Conservation (phyloP, 2,797 vertebrate species). For the Capromys pilorides region DNA sequence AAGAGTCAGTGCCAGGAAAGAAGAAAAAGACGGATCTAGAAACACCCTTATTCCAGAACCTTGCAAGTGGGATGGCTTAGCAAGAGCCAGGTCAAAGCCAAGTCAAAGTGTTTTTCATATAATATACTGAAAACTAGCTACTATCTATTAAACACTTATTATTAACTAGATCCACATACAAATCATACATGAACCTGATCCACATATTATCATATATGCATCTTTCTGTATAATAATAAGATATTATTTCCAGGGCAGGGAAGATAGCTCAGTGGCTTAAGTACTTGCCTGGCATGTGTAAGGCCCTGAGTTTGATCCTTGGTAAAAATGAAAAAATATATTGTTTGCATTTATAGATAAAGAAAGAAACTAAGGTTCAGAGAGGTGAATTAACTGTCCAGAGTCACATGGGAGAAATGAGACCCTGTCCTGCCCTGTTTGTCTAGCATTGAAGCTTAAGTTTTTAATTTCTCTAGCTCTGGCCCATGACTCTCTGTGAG, state of each 20-base stretch:
- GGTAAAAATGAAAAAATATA: neutral
- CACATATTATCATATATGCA: neutral
- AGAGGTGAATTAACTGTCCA: neutral
- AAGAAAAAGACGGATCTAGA: neutral
- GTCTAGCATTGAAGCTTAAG: neutral
- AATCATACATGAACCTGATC: neutral
- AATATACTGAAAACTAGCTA: neutral
- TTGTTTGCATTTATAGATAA: neutral
- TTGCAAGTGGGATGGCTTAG: neutral
- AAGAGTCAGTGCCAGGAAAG: neutral
- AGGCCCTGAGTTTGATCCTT: no score
- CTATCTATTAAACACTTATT: constrained; percentile 2
- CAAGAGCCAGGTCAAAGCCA: constrained; percentile 16
- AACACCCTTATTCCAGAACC: neutral
- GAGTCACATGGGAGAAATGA: neutral
- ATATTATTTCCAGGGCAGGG: neutral
- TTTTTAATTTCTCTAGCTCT: neutral
- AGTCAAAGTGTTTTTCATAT: neutral
- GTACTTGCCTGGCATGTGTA: no score
- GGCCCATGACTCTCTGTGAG: neutral
- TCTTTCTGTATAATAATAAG: neutral
- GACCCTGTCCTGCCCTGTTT: neutral
- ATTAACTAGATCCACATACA: neutral
- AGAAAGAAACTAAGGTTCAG: neutral
- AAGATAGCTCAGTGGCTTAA: no score